phyloP scores from a whole-genome alignment of 2,888 invertebrate genomes.

The Pseudolycoriella hygida region DNA sequence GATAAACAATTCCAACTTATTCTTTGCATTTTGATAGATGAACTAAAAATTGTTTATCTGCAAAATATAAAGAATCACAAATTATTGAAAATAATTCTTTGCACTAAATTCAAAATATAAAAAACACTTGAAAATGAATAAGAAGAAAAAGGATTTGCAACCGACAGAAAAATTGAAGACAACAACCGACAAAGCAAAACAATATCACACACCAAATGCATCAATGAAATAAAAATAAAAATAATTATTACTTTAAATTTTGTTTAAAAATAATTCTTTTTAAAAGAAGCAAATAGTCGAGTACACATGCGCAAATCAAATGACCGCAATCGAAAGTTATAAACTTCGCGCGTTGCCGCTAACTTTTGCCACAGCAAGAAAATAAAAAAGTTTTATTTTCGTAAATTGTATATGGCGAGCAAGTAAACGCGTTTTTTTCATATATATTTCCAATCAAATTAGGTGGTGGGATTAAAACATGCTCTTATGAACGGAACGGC shows the following conservation, averaged over 20 bases:
- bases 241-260: not conserved
- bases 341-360: constrained; percentile 1
- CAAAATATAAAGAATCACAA: not conserved
- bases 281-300: not conserved
- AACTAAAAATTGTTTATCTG: not conserved
- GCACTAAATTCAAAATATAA: no score
- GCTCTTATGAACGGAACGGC: no score
- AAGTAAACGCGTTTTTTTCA: constrained; percentile 1
- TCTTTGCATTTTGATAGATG: not conserved
- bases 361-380: not conserved
- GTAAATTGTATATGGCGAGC: not conserved
- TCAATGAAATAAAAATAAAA: not conserved
- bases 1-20: not conserved
- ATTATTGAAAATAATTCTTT: not conserved
- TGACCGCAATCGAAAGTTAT: constrained; percentile 1
- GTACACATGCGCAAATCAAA: not conserved
- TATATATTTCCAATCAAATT: not conserved
- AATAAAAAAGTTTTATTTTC: not conserved
- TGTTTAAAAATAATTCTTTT: not conserved
- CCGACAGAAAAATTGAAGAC: no score
- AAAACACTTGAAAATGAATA: no score
- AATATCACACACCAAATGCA: no score
- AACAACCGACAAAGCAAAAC: no score
- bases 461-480: no score
- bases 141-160: no score